Evolutionary conservation across 2,888 invertebrate genomes (phyloP).

Genomic region (Synanthedon vespiformis): DNA sequence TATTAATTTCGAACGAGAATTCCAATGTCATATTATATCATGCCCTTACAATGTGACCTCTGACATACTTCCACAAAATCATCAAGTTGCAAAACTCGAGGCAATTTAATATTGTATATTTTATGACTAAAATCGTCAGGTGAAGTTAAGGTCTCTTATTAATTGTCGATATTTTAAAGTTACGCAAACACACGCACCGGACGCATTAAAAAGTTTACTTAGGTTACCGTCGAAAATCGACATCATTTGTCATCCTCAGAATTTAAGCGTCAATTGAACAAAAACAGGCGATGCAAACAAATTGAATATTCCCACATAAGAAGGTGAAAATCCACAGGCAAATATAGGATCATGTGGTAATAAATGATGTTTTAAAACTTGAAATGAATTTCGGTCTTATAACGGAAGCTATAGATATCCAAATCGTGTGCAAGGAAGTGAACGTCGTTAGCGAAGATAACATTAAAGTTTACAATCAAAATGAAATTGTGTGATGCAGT

Average conservation of each 20-base stretch:
- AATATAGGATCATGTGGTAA: slow-evolving; percentile 53
- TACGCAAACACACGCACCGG: not conserved
- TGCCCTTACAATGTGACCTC: not conserved
- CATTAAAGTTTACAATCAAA: slow-evolving; percentile 53
- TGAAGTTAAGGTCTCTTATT: not conserved
- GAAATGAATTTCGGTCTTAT: not conserved
- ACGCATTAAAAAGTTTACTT: slow-evolving; percentile 15
- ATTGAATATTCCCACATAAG: slow-evolving; percentile 66
- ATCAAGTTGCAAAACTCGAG: not conserved
- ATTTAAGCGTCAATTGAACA: slow-evolving; percentile 64
- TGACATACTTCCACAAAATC: not conserved
- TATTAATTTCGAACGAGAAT: not conserved
- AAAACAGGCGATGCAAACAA: slow-evolving; percentile 65
- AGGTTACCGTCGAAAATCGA: slow-evolving; percentile 37
- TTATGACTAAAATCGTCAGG: not conserved
- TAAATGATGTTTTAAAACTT: slow-evolving; percentile 34
- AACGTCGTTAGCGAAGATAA: slow-evolving; percentile 37
- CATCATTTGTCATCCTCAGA: slow-evolving; percentile 56
- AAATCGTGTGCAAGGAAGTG: slow-evolving; percentile 15
- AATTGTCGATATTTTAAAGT: not conserved
- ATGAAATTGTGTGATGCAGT: slow-evolving; percentile 48
- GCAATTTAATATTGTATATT: not conserved
- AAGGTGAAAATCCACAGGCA: slow-evolving; percentile 66
- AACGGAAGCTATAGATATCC: slow-evolving; percentile 11
- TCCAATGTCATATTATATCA: not conserved